Conservation (phyloP, 2,113 vertebrate genomes). For the Oryzias curvinotus region DNA sequence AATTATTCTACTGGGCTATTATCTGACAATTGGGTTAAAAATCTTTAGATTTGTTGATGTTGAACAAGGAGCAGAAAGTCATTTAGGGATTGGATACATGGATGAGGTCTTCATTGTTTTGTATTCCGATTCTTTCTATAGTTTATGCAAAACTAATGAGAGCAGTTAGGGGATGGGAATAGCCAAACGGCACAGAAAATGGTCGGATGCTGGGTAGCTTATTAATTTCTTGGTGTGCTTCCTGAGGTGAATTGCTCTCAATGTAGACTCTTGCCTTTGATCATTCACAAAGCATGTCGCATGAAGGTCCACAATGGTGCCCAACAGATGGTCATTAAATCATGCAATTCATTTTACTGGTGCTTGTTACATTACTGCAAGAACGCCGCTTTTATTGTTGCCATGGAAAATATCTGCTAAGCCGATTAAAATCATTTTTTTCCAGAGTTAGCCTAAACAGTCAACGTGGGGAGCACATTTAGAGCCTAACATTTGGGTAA, state of each 20-base stretch:
- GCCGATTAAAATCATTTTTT: slow-evolving; percentile 45
- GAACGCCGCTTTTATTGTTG: slow-evolving; percentile 74
- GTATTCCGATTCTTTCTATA: slow-evolving; percentile 22
- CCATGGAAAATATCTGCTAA: slow-evolving; percentile 58
- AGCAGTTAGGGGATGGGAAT: slow-evolving; percentile 48
- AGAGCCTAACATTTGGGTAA: too few species aligned
- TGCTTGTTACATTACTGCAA: slow-evolving; percentile 68
- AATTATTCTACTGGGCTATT: slow-evolving; percentile 43
- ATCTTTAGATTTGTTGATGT: slow-evolving; percentile 43
- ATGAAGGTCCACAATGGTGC: slow-evolving; percentile 60
- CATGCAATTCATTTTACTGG: slow-evolving; percentile 75
- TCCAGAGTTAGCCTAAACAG: too few species aligned
- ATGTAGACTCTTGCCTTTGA: slow-evolving; percentile 68
- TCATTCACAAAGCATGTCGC: slow-evolving; percentile 67
- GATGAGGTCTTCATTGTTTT: not conserved
- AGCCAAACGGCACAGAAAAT: slow-evolving; percentile 53
- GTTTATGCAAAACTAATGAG: slow-evolving; percentile 11
- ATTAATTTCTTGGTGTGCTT: slow-evolving; percentile 62
- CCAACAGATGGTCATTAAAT: slow-evolving; percentile 80
- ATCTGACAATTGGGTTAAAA: slow-evolving; percentile 45
- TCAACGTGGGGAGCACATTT: too few species aligned
- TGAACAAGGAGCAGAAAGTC: slow-evolving; percentile 17
- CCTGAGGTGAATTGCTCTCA: slow-evolving; percentile 62
- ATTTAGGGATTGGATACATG: not conserved
- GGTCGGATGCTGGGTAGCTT: slow-evolving; percentile 61